Evolutionary conservation across 2,113 vertebrate species (phyloP), one percentile per base, ranked within the genome.

Genomic region (Catharus bicknelli): DNA sequence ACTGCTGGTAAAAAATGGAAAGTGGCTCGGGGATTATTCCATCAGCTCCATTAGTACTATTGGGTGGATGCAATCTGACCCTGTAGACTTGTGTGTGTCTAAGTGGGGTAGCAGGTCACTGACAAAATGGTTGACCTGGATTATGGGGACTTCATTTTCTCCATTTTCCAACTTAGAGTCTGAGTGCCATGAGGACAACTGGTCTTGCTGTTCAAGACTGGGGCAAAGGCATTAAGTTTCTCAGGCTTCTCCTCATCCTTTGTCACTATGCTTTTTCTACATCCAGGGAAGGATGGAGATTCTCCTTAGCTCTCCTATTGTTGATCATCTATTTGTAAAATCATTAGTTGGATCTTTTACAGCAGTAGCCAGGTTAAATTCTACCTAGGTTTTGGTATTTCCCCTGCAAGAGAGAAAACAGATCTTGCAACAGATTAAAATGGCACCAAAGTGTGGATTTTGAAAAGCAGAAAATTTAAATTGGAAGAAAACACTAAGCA

Each of bases 11-110:
- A 51, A 43, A 50, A 42, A 43, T 34, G 5, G 61, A 4, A 59
- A 53, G 10, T 27, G 21, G 5, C n/a, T 53, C 38, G 21, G 14
- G 32, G 21, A 32, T 21, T 32, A 32, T 51, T 32, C 43, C 26
- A 36, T 13, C 13, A 51, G 16, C 26, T 59, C 17, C 36, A 26
- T 36, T 54, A 26, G 2, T 17, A 22, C 22, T 0, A 0, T 22
- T n/a, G 27, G 3, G 55, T 16, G n/a, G 27, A 38, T 0, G 4
- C 11, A 38, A 16, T n/a, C 15, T 29, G 22, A 53, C n/a, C 2
- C 38, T 30, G 14, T 4, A 68, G 26, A 26, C 27, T 14, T 61
- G 32, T 61, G 27, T 15, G 8, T 40, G 9, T 19, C 45, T 36
- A 53, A 26, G 16, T 43, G 21, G 14, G 27, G 21, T 32, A 43